A percentile compares a stretch with the other conserved stretches of the same genome.
Conservation (phyloP, 2,113 vertebrate species). For the Anarrhichthys ocellatus region DNA sequence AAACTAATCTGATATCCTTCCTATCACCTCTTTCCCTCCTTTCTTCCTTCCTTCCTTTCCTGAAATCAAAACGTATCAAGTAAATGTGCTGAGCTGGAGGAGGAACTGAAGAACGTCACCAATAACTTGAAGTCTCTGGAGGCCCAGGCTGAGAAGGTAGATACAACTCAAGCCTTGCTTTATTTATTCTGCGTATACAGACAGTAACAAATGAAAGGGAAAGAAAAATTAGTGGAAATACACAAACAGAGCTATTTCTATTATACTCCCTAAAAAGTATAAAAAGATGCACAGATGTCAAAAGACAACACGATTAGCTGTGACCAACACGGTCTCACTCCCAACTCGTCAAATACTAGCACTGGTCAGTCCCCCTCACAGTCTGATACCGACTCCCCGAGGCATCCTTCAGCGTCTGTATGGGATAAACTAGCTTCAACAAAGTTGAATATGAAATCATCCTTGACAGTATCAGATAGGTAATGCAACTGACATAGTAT, state of each 20-base stretch:
- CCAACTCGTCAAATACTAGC: too few relatives aligned
- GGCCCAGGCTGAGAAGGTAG: conserved; percentile 98
- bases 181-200: not conserved
- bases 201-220: not conserved
- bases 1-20: not conserved
- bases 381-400: too few relatives aligned
- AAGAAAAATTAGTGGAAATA: not conserved
- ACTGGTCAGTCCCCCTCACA: too few relatives aligned
- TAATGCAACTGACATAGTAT: too few relatives aligned
- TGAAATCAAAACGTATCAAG: conserved; percentile 75
- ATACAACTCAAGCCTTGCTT: not conserved
- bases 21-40: not conserved
- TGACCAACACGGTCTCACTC: too few relatives aligned
- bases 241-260: not conserved
- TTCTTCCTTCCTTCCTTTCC: not conserved
- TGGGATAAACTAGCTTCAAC: too few relatives aligned
- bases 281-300: not conserved
- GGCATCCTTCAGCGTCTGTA: too few relatives aligned
- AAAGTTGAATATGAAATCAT: too few relatives aligned
- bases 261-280: not conserved
- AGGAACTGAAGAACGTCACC: conserved; percentile 98
- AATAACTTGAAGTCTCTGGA: conserved; percentile 99
- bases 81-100: conserved; percentile 97
- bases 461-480: too few relatives aligned
- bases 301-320: not conserved